Percentiles rank a stretch among this genome's conserved stretches.
Evolutionary conservation across 2,888 invertebrate genomes (phyloP).

Genomic region (Acanthosepion pharaonis): DNA sequence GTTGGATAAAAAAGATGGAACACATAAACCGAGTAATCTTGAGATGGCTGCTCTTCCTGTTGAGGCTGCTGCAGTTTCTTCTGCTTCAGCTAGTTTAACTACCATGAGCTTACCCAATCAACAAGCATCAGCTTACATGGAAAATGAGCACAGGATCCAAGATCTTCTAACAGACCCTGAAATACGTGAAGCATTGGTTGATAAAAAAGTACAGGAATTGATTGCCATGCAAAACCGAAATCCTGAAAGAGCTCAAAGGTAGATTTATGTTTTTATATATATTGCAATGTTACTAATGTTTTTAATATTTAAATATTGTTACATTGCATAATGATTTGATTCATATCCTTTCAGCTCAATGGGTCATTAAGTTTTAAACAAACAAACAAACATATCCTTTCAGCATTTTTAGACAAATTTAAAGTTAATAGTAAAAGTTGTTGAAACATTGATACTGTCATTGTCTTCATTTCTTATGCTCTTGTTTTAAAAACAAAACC

Average conservation of each 20-base stretch:
- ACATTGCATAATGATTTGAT: too few relatives aligned
- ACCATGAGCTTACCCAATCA: constrained; percentile 58
- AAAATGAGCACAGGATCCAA: constrained; percentile 59
- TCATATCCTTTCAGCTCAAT: too few relatives aligned
- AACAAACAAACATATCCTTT: too few relatives aligned
- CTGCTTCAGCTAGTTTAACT: constrained; percentile 51
- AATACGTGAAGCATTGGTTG: constrained; percentile 63
- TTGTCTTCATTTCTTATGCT: too few relatives aligned
- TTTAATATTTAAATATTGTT: not conserved
- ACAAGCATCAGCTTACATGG: constrained; percentile 53
- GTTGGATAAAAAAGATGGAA: constrained; percentile 52
- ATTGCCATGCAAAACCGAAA: constrained; percentile 62
- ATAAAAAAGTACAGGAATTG: constrained; percentile 65
- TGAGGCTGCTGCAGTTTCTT: constrained; percentile 10
- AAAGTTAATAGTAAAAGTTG: too few relatives aligned
- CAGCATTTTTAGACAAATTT: too few relatives aligned
- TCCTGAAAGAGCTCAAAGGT: constrained; percentile 69
- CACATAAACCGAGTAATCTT: not conserved
- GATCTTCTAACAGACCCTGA: constrained; percentile 61
- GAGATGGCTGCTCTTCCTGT: constrained; percentile 35
- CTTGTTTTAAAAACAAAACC: too few relatives aligned
- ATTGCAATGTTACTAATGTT: not conserved
- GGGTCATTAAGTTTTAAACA: too few relatives aligned
- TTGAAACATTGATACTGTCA: too few relatives aligned
- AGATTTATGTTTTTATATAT: constrained; percentile 24